Base-by-base conservation (phyloP, 2,888 invertebrate genomes). In the Drosophila acutilabella region DNA sequence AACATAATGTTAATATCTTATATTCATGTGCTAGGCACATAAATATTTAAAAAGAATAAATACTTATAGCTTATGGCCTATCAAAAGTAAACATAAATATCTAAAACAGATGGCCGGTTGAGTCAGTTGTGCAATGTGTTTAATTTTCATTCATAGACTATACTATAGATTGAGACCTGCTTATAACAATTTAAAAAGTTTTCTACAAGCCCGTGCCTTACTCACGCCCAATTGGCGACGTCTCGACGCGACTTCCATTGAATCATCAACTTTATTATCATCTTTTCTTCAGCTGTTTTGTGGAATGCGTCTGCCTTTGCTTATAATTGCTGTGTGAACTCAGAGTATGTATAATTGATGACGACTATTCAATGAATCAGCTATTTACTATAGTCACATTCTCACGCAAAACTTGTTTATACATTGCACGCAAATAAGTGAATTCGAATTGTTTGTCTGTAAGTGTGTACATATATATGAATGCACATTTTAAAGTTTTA, bases 291-390 rank as follows among this genome's bases (percentile, higher is more conserved):
- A 73, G 64, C 57, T 79, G 69, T 65, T 69, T 65, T 58, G 20
- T 42, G 33, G 54, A 64, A 48, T 62, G 48, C 14, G 54, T 54
- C 58, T 51, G 50, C 38, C 50, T 44, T 53, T 38, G 66, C 53
- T 64, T 50, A 64, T 70, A 84, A 89, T 81, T 84, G 72, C 69
- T 89, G 72, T 89, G 86, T 67, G 89, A 89, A 79, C 71, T 71
- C 62, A 70, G 57, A 59, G 61, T 45, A 65, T 71, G 61, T 45
- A 65, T 71, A 81, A 69, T 77, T 84, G 74, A 51, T 69, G 66
- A 57, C 62, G 47, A 59, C 48, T 62, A 58, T 50, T 57, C 65
- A 64, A 56, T 85, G 88, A 89, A 62, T 81, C 88, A 89, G 67
- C 72, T 57, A 60, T 65, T 57, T 65, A 36, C 44, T 30, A 53